Conservation (phyloP, 1,140 invertebrate species). For the Acromyrmex echinatior region DNA sequence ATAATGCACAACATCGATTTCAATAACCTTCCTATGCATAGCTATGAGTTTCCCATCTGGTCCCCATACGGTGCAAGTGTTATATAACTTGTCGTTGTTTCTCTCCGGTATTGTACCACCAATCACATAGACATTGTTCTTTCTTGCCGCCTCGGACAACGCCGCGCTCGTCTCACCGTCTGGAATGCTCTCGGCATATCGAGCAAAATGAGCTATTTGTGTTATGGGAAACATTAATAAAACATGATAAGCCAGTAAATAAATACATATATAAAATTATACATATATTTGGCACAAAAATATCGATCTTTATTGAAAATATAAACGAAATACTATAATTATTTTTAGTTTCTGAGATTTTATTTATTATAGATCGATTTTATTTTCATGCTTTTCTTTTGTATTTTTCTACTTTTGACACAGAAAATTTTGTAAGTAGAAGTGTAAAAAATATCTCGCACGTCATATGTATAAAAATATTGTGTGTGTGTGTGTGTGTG, state of each 20-base stretch:
- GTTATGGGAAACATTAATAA: neutral
- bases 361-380: neutral
- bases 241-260: neutral
- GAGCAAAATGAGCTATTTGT: conserved; percentile 91
- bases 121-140: conserved; percentile 93
- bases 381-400: neutral
- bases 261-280: neutral
- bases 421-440: neutral
- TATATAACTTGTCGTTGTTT: conserved; percentile 91
- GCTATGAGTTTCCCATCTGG: conserved; percentile 92
- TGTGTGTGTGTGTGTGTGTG: no score
- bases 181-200: conserved; percentile 95
- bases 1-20: neutral
- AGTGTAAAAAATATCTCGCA: no score
- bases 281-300: neutral
- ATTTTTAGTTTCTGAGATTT: neutral
- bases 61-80: conserved; percentile 96
- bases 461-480: no score
- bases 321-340: neutral
- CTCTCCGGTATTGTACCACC: conserved; percentile 96
- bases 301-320: neutral
- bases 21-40: conserved; percentile 90
- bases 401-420: neutral
- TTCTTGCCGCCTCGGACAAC: conserved; percentile 92
- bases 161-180: conserved; percentile 90